phyloP scores from a whole-genome alignment of 2,113 vertebrate species.

The Syngnathus floridae region DNA sequence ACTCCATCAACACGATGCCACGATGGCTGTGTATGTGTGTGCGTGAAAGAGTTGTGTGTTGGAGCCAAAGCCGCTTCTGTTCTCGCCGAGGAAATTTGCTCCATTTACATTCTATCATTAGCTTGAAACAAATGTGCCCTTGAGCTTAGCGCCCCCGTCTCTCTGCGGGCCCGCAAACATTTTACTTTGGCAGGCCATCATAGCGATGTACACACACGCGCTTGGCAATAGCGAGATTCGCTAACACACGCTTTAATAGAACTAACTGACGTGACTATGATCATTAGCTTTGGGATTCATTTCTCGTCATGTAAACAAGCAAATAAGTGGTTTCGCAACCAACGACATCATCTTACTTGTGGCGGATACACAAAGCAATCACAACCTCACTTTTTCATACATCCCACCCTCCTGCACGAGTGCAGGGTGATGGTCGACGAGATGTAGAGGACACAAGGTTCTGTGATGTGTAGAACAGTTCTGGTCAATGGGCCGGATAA shows the following conservation, averaged over 20 bases:
- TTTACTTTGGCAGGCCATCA: constrained; percentile 73
- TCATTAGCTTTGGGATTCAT: constrained; percentile 50
- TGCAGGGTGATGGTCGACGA: constrained; percentile 54
- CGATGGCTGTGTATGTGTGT: constrained; percentile 42
- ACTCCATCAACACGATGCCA: constrained; percentile 75
- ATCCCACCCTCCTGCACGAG: constrained; percentile 30
- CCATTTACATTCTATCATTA: constrained; percentile 96
- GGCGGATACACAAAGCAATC: constrained; percentile 7
- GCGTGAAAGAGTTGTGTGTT: constrained; percentile 30
- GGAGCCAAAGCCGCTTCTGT: constrained; percentile 56
- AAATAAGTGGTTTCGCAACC: constrained; percentile 9
- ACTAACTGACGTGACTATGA: constrained; percentile 31
- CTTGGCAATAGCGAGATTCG: constrained; percentile 3
- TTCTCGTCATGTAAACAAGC: constrained; percentile 43
- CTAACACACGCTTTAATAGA: constrained; percentile 33
- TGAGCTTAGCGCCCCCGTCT: constrained; percentile 73
- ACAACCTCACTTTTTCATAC: constrained; percentile 7
- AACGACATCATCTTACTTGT: constrained; percentile 18
- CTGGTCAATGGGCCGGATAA: constrained; percentile 74
- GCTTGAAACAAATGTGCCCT: constrained; percentile 90
- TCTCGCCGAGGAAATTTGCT: constrained; percentile 76
- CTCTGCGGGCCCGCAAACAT: constrained; percentile 65
- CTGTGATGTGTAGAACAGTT: constrained; percentile 69
- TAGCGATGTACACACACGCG: constrained; percentile 42
- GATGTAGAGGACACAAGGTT: constrained; percentile 66